Percentiles rank a stretch among this genome's conserved stretches.
Evolutionary conservation across 2,888 invertebrate genomes (phyloP).

Genomic region (Apoda limacodes): DNA sequence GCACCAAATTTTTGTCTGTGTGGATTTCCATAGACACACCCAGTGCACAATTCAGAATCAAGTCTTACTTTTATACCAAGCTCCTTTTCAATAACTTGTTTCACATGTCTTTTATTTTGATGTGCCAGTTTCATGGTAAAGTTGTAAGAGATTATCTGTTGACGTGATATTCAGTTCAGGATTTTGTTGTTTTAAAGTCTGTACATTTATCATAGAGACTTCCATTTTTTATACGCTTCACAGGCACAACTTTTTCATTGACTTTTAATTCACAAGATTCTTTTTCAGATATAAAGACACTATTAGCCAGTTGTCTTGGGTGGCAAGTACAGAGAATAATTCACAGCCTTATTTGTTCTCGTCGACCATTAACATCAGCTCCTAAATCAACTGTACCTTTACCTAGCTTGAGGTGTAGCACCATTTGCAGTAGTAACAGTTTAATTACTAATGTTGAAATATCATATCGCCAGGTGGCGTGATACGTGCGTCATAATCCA

Average conservation of each 20-base stretch:
- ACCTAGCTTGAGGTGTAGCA: neutral
- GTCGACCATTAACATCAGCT: neutral
- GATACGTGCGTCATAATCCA: neutral
- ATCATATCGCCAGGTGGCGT: neutral
- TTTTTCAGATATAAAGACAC: constrained; percentile 2
- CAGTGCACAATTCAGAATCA: constrained; percentile 10
- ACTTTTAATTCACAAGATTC: constrained; percentile 1
- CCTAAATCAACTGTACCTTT: neutral
- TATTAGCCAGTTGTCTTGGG: neutral
- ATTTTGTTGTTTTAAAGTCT: constrained; percentile 1
- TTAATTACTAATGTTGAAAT: neutral
- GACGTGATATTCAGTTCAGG: neutral
- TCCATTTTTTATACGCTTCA: constrained; percentile 14
- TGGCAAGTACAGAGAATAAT: neutral
- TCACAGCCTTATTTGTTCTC: neutral
- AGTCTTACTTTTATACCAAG: constrained; percentile 6
- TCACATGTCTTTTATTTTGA: constrained; percentile 10
- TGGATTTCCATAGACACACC: constrained; percentile 14
- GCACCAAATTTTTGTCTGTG: constrained; percentile 10
- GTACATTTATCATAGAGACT: constrained; percentile 17
- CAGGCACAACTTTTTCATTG: constrained; percentile 3
- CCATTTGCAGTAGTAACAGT: neutral
- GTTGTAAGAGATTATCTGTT: constrained; percentile 2
- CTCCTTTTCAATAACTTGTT: constrained; percentile 7
- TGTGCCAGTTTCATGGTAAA: constrained; percentile 10